Percentiles rank a stretch among this genome's conserved stretches.
phyloP scores from a whole-genome alignment of 2,888 invertebrate genomes.

The Mamestra brassicae region DNA sequence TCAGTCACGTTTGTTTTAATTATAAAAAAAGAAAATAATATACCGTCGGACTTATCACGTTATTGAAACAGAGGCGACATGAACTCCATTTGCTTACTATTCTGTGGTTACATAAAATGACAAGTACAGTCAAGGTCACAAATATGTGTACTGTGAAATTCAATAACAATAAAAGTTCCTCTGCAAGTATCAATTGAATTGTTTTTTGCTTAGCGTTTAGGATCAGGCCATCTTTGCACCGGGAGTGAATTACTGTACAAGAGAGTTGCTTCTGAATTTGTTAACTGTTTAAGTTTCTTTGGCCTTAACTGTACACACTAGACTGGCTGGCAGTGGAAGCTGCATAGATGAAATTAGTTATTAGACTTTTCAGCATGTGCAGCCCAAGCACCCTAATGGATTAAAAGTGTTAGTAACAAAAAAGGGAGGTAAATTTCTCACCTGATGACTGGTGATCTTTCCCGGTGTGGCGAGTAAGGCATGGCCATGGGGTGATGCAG shows the following conservation, averaged over 20 bases:
- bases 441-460: constrained; percentile 82
- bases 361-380: background rate
- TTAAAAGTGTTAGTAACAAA: constrained; percentile 1
- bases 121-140: constrained; percentile 12
- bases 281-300: background rate
- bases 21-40: too few species aligned
- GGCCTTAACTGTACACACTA: constrained; percentile 2
- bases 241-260: background rate
- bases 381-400: background rate
- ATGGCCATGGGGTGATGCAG: constrained; percentile 75
- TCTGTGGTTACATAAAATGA: constrained; percentile 20
- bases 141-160: background rate
- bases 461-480: constrained; percentile 87
- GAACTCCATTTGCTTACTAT: constrained; percentile 23
- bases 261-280: background rate
- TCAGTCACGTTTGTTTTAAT: too few species aligned
- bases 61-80: background rate
- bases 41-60: too few species aligned
- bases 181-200: background rate
- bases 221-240: background rate
- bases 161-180: too few species aligned
- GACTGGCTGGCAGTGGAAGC: background rate
- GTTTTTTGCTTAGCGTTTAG: background rate
- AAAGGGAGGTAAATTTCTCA: constrained; percentile 63
- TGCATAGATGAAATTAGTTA: background rate